These are phyloP conservation scores for Labeo catla DNA, from an alignment of 2,113 vertebrate genomes.

Conservation along the genomic window DNA sequence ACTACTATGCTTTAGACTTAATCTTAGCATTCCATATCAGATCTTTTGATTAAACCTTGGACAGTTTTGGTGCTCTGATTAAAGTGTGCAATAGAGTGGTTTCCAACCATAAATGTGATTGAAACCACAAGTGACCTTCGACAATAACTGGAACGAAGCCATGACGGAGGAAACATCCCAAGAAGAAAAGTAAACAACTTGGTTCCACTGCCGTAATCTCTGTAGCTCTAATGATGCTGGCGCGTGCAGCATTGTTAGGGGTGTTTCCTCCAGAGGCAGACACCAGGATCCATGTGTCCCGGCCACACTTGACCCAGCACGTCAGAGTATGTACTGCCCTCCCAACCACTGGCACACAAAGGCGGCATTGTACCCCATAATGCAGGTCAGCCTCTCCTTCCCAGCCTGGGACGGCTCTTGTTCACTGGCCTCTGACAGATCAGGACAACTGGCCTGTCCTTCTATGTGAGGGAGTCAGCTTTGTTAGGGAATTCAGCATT, in stretches of 20 bases:
- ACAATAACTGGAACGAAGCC: not conserved
- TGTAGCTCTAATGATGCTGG: not conserved
- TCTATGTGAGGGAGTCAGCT: slow-evolving; percentile 1
- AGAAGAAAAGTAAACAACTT: slow-evolving; percentile 29
- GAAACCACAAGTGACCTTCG: not conserved
- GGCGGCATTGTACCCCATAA: slow-evolving; percentile 72
- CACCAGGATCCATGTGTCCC: slow-evolving; percentile 41
- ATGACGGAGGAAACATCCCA: not conserved
- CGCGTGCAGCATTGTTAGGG: not conserved
- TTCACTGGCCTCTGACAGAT: slow-evolving; percentile 36
- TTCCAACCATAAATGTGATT: slow-evolving; percentile 3
- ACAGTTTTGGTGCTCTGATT: not conserved
- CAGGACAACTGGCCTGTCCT: slow-evolving; percentile 38
- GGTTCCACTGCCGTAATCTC: not conserved
- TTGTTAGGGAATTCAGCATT: not conserved
- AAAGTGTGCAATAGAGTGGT: not conserved
- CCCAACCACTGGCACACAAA: slow-evolving; percentile 65
- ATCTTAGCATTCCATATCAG: not conserved
- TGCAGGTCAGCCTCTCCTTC: slow-evolving; percentile 73
- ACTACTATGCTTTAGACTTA: not conserved
- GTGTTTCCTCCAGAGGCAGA: slow-evolving; percentile 55
- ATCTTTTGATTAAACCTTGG: not conserved
- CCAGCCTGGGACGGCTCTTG: slow-evolving; percentile 53
- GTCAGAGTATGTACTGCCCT: slow-evolving; percentile 67
- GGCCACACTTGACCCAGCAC: slow-evolving; percentile 57